These are phyloP conservation scores for Netelia virgata DNA, from an alignment of 2,888 invertebrate species.

Conservation along the genomic window DNA sequence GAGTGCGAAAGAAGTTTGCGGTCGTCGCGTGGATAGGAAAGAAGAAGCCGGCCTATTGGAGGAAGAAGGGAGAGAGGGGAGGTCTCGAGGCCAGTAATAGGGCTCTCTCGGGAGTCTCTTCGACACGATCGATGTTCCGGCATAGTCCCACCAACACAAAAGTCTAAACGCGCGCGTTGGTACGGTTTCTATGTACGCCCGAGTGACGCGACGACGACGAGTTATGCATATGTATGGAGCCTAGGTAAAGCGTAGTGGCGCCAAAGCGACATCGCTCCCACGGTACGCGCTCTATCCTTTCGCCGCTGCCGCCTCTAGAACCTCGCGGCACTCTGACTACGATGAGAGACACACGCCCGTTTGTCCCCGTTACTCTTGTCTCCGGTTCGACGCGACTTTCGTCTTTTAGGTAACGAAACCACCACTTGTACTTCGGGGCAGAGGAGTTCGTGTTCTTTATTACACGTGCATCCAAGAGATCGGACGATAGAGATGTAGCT, in stretches of 20 bases:
- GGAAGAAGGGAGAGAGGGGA: background rate
- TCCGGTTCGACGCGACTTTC: conserved; percentile 37
- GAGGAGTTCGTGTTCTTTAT: background rate
- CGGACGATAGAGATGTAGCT: too few species aligned
- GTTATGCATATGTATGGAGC: conserved; percentile 51
- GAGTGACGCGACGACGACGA: conserved; percentile 28
- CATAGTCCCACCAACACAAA: background rate
- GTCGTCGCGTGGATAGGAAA: background rate
- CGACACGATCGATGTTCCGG: conserved; percentile 65
- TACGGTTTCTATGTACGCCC: background rate
- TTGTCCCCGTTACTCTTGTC: conserved; percentile 53
- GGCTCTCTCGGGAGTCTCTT: conserved; percentile 4
- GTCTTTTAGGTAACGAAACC: background rate
- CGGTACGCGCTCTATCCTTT: conserved; percentile 51
- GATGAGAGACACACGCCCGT: too few species aligned
- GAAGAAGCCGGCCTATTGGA: background rate
- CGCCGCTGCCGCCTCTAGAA: conserved; percentile 16
- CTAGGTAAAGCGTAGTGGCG: conserved; percentile 56
- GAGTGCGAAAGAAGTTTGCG: background rate
- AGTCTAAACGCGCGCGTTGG: background rate
- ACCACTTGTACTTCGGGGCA: background rate
- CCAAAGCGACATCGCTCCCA: conserved; percentile 59
- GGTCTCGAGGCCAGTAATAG: conserved; percentile 53
- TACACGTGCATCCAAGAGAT: background rate
- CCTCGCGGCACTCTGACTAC: too few species aligned